Evolutionary conservation across 92 coral and sea anemone species (phyloP), one percentile per base, ranked within the genome.

Genomic region (Bergia sp.): DNA sequence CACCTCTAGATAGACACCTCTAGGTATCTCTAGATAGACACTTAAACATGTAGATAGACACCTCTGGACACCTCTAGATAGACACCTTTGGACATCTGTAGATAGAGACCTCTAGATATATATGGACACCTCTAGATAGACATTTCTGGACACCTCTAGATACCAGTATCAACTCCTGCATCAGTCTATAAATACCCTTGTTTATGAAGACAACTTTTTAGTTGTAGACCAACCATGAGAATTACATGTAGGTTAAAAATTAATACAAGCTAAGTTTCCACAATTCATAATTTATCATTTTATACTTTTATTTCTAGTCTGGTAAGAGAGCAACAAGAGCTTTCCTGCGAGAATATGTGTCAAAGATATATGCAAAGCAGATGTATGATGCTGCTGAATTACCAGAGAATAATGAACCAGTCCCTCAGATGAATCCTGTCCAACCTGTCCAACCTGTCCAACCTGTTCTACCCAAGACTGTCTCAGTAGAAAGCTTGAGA

Each of bases 261-360:
- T 29, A 29, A 3, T 40, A 18, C 79, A 39, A 90, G 47, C 10
- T 45, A 37, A 53, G 38, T 53, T 75, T 38, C 55, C 44, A 21
- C 23, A 16, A 5, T 39, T 16, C 45, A 16, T 29, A 78, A 10
- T 23, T 29, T n/a, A 82, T 29, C 21, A 5, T 61, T 15, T 81
- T 20, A 57, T 18, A 3, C 37, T 44, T 9, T 86, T 77, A 43
- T 74, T 73, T 86, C 42, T 89, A 95, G 98, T 94, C 98, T 58
- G 99, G 99, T 21, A 92, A 91, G 81, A 92, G 98, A 88, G 99
- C 99, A 21, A 97, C 99, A 21, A 92, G 96, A 77, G 99, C 99
- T 29, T 97, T 91, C 89, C 95, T 97, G 11, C 95, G 96, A 29
- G 99, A 97, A 64, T 93, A 90, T 86, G 92, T 71, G 39, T 61